A percentile compares a stretch with the other conserved stretches of the same genome.
Evolutionary conservation across 53 echinoderm and acorn worm genomes (phyloP).

Genomic region (Pentamera pediparva): DNA sequence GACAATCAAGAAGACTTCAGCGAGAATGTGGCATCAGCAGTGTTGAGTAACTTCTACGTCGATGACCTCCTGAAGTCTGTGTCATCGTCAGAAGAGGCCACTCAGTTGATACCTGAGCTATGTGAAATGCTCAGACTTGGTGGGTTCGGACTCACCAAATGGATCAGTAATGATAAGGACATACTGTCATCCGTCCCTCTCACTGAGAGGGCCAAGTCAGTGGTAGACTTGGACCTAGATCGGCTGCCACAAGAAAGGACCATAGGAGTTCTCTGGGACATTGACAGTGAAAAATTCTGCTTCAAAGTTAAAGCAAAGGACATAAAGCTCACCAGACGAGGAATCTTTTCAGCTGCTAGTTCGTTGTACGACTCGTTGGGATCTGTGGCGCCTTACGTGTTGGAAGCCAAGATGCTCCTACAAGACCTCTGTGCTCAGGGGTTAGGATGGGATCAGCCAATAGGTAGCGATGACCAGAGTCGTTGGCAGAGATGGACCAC

Average conservation of each 20-base stretch:
- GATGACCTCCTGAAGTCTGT: conserved; percentile 57
- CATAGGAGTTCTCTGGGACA: conserved; percentile 54
- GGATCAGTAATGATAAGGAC: conserved; percentile 44
- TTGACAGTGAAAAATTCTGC: conserved; percentile 34
- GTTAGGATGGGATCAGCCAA: conserved; percentile 53
- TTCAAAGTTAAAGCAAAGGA: conserved; percentile 35
- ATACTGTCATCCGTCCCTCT: conserved; percentile 30
- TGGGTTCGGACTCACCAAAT: conserved; percentile 54
- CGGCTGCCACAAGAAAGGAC: conserved; percentile 45
- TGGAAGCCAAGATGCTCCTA: neutral
- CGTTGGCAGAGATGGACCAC: neutral
- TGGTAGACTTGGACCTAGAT: conserved; percentile 19
- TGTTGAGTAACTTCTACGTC: conserved; percentile 49
- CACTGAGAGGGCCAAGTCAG: conserved; percentile 40
- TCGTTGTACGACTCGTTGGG: conserved; percentile 34
- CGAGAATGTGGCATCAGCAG: neutral
- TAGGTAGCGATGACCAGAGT: neutral
- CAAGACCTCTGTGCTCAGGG: conserved; percentile 48
- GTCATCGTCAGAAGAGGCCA: conserved; percentile 21
- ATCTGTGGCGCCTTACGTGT: neutral
- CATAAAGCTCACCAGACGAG: conserved; percentile 45
- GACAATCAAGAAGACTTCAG: neutral
- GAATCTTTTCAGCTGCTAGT: conserved; percentile 40
- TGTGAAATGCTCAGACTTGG: conserved; percentile 20
- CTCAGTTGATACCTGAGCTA: conserved; percentile 33